Base-by-base conservation (phyloP, 2,888 invertebrate species). In the Pemphredon lugubris region DNA sequence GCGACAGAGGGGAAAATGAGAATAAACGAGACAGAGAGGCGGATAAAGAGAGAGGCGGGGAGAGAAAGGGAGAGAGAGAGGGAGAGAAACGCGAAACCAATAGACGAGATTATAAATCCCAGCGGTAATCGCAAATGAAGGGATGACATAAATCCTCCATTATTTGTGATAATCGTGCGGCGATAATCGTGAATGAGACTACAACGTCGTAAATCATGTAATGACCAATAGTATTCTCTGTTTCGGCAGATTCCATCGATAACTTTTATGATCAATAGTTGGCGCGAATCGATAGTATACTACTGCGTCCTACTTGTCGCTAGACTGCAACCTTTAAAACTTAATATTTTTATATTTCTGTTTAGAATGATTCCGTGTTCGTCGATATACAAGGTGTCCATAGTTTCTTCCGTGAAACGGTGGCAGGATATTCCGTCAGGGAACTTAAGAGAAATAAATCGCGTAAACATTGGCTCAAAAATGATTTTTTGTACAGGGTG, bases 41-140 rank as follows among this genome's bases (percentile, higher is more conserved):
- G 13, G 20, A 21, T 11, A 48, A 26, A 44, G 60, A 57, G 37
- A 14, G 53, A 13, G 20, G 30, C n/a, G n/a, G n/a, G n/a, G 26
- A 26, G 2, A 39, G 20, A 6, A 14, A 16, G 7, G 14, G 18
- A 20, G 14, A 48, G 34, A 44, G 7, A 16, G 30, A 18, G 30
- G 39, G 14, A 23, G 14, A 30, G 7, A 23, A 11, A 23, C 16
- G 47, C 2, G 26, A 20, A 47, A 18, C 14, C 63, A 64, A 78
- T 42, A 67, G 60, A 55, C 51, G 34, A 57, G 66, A 76, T 79
- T 79, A 70, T 73, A 73, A 76, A 78, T 78, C 73, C 63, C 59
- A 20, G 1, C n/a, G 51, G 32, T 69, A 66, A 69, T 64, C 51
- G 63, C 66, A 67, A 75, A 73, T 58, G 66, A 76, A 79, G 45